Percentiles rank a stretch among this genome's conserved stretches.
These are phyloP conservation scores for Stegana nigrithorax DNA, from an alignment of 2,888 invertebrate genomes.

Conservation along the genomic window DNA sequence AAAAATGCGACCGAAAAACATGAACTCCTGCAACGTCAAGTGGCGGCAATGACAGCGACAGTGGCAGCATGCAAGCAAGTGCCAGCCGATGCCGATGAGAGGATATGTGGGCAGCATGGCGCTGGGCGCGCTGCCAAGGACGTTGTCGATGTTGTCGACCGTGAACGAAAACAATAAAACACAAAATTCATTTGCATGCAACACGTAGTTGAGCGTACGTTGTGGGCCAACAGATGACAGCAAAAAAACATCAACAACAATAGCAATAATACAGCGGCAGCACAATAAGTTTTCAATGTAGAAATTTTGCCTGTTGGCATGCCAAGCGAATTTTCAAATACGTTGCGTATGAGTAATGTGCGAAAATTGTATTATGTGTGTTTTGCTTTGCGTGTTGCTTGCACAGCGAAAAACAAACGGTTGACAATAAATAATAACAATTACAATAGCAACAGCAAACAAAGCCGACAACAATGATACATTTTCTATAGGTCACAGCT, in stretches of 20 bases:
- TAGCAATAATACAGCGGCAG: neutral
- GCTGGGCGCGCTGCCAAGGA: too few relatives aligned
- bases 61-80: neutral
- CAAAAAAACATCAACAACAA: conserved; percentile 25
- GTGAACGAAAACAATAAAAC: conserved; percentile 17
- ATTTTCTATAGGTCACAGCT: neutral
- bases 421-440: neutral
- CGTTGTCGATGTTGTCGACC: too few relatives aligned
- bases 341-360: conserved; percentile 12
- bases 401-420: neutral
- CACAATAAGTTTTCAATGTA: conserved; percentile 19
- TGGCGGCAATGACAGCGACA: neutral
- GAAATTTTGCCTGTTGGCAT: too few relatives aligned
- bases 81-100: too few relatives aligned
- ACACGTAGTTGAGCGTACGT: conserved; percentile 45
- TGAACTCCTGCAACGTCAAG: neutral
- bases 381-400: neutral
- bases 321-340: neutral
- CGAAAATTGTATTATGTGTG: conserved; percentile 1
- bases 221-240: conserved; percentile 19
- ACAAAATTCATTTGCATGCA: conserved; percentile 57
- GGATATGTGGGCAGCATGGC: too few relatives aligned
- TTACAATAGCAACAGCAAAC: neutral
- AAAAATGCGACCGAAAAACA: conserved; percentile 12
- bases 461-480: neutral